Evolutionary conservation across 2,113 vertebrate genomes (phyloP), one percentile per base, ranked within the genome.

Genomic region (Seriola aureovittata): DNA sequence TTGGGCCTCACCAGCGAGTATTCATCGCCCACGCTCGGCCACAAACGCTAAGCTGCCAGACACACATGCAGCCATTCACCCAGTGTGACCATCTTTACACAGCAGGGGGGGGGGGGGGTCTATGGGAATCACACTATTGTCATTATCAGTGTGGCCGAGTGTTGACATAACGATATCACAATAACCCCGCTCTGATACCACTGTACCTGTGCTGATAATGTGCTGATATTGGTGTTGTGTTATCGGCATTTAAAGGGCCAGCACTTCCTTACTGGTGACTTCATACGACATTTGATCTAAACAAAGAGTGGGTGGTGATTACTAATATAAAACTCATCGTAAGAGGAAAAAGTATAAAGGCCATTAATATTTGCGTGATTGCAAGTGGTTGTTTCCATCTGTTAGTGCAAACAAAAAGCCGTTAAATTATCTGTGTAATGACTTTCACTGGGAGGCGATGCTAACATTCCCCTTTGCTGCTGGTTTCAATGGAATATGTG

Each of bases 11-110:
- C 23, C 79, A 23, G 29, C 76, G 8, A 71, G 81, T 48, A 60
- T 84, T 71, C 64, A 83, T 83, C n/a, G 13, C 87, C 80, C 84
- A 84, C 19, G 36, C 86, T 85, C 86, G 71, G 29, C 55, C 69
- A 48, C 66, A 77, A 38, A 60, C 5, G 57, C 62, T 71, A 65
- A 82, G 69, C 86, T 55, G 67, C 54, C 50, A 65, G 65, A 63
- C 36, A 73, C 42, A 59, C 57, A 25, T 14, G 14, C 66, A 69
- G 29, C 42, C 67, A 16, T 80, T 76, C 60, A 73, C 62, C 44
- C 60, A 52, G 68, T 25, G 52, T 83, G 73, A 66, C 34, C 57
- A 29, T 65, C 48, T 68, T 60, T 46, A 58, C 52, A 58, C 59
- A 52, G 65, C 23, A 44, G 48, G 25, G 25, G 25, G 25, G 25